phyloP scores from a whole-genome alignment of 2,888 invertebrate genomes.

The Bhutanitis thaidina region DNA sequence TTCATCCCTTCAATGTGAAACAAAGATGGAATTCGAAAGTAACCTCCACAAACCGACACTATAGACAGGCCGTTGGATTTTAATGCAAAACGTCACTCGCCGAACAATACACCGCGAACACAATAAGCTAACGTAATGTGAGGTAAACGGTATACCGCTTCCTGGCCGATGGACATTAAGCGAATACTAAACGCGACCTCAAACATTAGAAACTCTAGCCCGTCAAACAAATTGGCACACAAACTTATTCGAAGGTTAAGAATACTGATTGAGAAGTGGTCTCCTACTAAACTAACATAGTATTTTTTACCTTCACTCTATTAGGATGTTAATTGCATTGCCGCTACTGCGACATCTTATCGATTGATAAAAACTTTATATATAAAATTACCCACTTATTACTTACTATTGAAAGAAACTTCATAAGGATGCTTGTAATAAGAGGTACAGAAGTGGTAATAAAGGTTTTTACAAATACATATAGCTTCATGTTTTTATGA shows the following conservation, averaged over 20 bases:
- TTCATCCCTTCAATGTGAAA: too few species aligned
- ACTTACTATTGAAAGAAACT: too few species aligned
- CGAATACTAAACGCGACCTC: slow-evolving; percentile 56
- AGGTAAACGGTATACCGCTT: slow-evolving; percentile 65
- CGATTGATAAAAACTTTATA: too few species aligned
- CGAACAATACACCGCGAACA: slow-evolving; percentile 59
- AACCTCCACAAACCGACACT: slow-evolving; percentile 25
- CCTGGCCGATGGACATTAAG: slow-evolving; percentile 46
- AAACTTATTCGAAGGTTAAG: slow-evolving; percentile 16
- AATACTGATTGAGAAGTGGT: slow-evolving; percentile 11
- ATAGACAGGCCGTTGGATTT: slow-evolving; percentile 35
- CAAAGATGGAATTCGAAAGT: not conserved
- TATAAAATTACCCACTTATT: too few species aligned
- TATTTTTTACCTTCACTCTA: slow-evolving; percentile 6
- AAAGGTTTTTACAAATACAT: too few species aligned
- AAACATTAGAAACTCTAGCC: slow-evolving; percentile 29
- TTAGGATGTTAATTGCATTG: not conserved
- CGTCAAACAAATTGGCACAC: slow-evolving; percentile 12
- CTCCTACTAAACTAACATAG: slow-evolving; percentile 5
- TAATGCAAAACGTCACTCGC: slow-evolving; percentile 50
- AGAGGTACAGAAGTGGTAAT: too few species aligned
- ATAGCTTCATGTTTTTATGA: too few species aligned
- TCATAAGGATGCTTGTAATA: too few species aligned
- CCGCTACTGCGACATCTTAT: too few species aligned
- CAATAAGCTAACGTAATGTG: slow-evolving; percentile 63